Base-by-base conservation (phyloP, 1,140 invertebrate genomes). In the Heliconius hermathena region DNA sequence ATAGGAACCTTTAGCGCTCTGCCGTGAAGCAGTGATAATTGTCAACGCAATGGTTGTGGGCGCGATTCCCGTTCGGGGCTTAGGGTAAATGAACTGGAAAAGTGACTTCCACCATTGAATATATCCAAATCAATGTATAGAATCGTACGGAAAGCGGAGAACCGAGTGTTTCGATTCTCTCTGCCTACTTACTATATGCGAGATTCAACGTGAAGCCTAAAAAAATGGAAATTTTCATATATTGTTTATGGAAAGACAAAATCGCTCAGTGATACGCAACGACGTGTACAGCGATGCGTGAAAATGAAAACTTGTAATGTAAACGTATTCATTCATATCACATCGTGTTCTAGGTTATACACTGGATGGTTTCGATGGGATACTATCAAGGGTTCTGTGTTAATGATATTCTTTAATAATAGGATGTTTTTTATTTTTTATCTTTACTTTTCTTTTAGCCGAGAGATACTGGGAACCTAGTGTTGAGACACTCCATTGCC, bases 301-400 rank as follows among this genome's bases (percentile, higher is more conserved):
- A 74, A 81, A 81, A 81, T 73, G 80, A 74, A 77, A 74, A 71
- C 38, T 74, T 57, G 52, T 75, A 41, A 60, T 76, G 74, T 76
- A 46, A 73, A 78, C 71, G 76, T 57, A 76, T 77, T 77, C 70
- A 60, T 78, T 77, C 70, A 77, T 72, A 54, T 41, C 74, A 41
- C 74, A 41, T 46, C 60, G 66, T 70, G 60, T 29, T 49, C 66
- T 22, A 26, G 66, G 71, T 70, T 71, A 76, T 38, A 74, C 46
- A 76, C 38, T 76, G 74, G 26, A 54, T 76, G 74, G 26, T 49
- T 76, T 26, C 41, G n/a, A 13, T 29, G 22, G 11, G 4, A 18
- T 66, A 29, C 9, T 66, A 13, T 29, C 11, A 66, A 29, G 26
- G 57, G 60, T 66, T 66, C 26, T 29, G 26, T 66, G 26, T 29